A percentile compares a stretch with the other conserved stretches of the same genome.
phyloP scores from a whole-genome alignment of 2,797 vertebrate genomes.

The Strix occidentalis region DNA sequence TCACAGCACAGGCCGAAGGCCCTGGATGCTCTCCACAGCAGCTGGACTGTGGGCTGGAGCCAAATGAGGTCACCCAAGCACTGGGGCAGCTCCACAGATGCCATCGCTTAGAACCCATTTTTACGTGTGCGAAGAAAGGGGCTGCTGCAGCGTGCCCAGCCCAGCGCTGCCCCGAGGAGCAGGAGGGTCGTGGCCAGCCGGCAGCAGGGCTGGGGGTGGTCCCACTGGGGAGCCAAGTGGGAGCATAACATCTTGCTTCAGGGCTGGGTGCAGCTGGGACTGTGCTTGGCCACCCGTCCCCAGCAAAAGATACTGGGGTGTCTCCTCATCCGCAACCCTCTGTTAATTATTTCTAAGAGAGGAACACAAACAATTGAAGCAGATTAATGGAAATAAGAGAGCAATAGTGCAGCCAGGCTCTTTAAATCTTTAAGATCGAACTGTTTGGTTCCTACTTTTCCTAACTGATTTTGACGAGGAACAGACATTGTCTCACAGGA shows the following conservation, averaged over 20 bases:
- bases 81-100: not conserved
- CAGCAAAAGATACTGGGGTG: not conserved
- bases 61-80: not conserved
- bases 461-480: constrained; percentile 58
- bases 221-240: not conserved
- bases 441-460: constrained; percentile 10
- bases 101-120: not conserved
- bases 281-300: not conserved
- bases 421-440: not conserved
- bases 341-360: not conserved
- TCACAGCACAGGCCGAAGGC: rapidly evolving
- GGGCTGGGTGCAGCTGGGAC: not conserved
- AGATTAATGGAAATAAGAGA: not conserved
- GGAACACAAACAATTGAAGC: not conserved
- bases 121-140: not conserved
- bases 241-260: not conserved
- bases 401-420: not conserved
- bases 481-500: constrained; percentile 68
- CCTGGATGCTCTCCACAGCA: not conserved
- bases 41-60: not conserved
- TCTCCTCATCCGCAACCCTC: not conserved
- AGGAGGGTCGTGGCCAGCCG: rapidly evolving
- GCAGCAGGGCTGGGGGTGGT: not conserved
- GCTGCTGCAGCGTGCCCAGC: not conserved
- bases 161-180: rapidly evolving